Base-by-base conservation (phyloP, 1,140 invertebrate species). In the Acyrthosiphon pisum region DNA sequence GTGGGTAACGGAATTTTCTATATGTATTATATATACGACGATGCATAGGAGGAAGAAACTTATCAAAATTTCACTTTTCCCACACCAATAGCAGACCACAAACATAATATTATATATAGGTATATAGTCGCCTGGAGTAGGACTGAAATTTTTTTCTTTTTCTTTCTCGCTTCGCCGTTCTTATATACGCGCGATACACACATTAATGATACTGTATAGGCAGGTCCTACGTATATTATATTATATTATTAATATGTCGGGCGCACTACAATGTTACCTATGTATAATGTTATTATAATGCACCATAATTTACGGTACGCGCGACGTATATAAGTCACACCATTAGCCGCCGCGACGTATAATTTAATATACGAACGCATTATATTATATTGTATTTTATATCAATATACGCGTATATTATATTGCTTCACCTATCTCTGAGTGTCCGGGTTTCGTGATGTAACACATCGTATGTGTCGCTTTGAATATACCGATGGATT, bases 1-100 rank as follows among this genome's bases (percentile, higher is more conserved):
- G 18, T 23, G 35, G 48, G 41, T 44, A 44, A 68, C 14, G 23
- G 53, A 83, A 93, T 93, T 93, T 93, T 37, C 81, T 86, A 44
- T 22, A 26, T 44, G 3, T 53, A 84, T 1, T 4, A 22, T 41
- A 41, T 84, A 84, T 37, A 35, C 35, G 6, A 23, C 35, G n/a
- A 41, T 37, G 9, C 22, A 83, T 41, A 18, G 23, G 53, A 68
- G 30, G 89, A 90, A 56, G 89, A 68, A 90, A 90, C 53, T 26
- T 30, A 30, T 68, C 18, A 37, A 93, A 93, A 93, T 93, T 93
- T 93, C 91, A 93, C 91, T 93, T 93, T 93, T 93, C 91, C 81
- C 48, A 92, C 30, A 46, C 60, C n/a, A 56, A 0, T 6, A 46
- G 9, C 6, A 23, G 22, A 22, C 26, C 41, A 22, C 26, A 35